Evolutionary conservation across 2,888 invertebrate species (phyloP), one percentile per base, ranked within the genome.

Genomic region (Drosophila bunnanda): DNA sequence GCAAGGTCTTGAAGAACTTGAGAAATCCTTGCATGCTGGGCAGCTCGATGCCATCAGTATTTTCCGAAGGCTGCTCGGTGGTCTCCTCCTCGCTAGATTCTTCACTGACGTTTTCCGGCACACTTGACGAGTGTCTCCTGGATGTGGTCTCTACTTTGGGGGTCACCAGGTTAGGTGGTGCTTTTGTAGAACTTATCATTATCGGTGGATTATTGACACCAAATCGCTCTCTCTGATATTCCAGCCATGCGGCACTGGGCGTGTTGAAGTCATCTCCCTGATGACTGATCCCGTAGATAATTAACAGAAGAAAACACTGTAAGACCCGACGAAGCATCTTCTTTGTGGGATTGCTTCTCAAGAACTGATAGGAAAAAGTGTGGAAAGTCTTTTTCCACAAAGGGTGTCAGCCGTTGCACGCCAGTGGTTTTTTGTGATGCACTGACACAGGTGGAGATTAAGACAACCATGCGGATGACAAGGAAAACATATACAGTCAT

Each of bases 161-260:
- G 10, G 78, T 75, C 6, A 77, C 73, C n/a, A 15, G 58, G 12
- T 60, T 56, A 3, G 71, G 60, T 6, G 75, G 67, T 4, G 75
- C 57, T 28, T 28, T 52, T 2, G 20, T 39, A 0, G 75, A 74
- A n/a, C 44, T 78, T 5, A 77, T 78, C 2, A 89, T 77, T 5
- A 86, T 55, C 8, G 86, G 50, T 4, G 77, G 72, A 44, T 76
- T 82, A 13, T 77, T 78, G 8, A 75, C 56, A 22, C 79, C 80
- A 55, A 91, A 91, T 1, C 92, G 83, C 54, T 92, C 90, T 7
- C 86, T 88, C 65, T 92, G 92, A 75, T 92, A 92, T 44, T 89
- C 88, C 32, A 92, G 74, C 92, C 92, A 92, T 20, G 85, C 88
- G 12, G 88, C 77, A 65, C 91, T 92, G 32, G 92, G 91, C 4